phyloP scores from a whole-genome alignment of 2,888 invertebrate species.

The Microplitis manilae region DNA sequence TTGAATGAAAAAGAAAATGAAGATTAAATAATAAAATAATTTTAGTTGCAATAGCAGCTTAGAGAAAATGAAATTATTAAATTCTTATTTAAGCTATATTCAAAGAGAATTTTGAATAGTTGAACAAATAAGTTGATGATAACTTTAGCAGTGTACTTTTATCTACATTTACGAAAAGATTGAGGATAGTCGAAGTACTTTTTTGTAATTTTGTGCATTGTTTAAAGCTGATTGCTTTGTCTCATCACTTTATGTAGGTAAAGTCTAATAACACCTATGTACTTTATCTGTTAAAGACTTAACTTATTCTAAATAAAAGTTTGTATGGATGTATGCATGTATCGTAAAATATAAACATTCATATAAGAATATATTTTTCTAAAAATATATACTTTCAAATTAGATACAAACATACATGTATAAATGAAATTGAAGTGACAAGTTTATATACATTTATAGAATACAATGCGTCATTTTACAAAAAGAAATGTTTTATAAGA shows the following conservation, averaged over 20 bases:
- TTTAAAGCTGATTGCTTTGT: background rate
- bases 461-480: background rate
- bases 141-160: background rate
- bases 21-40: too few species aligned
- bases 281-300: background rate
- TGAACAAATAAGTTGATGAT: background rate
- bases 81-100: too few species aligned
- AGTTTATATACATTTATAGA: background rate
- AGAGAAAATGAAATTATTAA: too few species aligned
- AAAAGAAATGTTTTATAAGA: background rate
- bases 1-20: too few species aligned
- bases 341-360: too few species aligned
- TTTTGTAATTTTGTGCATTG: background rate
- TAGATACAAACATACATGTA: background rate
- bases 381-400: too few species aligned
- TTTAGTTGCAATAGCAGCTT: too few species aligned
- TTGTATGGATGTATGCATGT: too few species aligned
- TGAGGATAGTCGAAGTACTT: background rate
- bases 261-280: background rate
- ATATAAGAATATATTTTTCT: too few species aligned
- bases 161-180: background rate
- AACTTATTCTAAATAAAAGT: background rate
- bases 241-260: background rate
- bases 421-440: background rate
- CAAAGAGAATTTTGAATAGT: too few species aligned